Percentiles rank a stretch among this genome's conserved stretches.
Conservation (phyloP, 2,797 vertebrate genomes). For the Dendrocincla tyrannina region DNA sequence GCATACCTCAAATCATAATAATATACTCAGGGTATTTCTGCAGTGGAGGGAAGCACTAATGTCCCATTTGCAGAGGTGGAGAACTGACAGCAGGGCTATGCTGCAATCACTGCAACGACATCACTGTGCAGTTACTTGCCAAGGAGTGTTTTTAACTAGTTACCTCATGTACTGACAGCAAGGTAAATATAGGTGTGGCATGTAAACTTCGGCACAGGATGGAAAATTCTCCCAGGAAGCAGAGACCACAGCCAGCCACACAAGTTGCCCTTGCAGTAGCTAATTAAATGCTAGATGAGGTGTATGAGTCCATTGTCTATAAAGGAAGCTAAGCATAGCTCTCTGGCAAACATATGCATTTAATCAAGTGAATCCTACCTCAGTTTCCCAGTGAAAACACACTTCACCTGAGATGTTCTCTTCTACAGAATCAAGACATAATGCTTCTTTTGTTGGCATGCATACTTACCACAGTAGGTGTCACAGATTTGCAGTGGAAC, state of each 20-base stretch:
- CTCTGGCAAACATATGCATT: background rate
- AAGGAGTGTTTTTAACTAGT: background rate
- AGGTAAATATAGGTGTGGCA: background rate
- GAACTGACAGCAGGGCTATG: background rate
- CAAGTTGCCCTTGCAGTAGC: background rate
- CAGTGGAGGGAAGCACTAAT: background rate
- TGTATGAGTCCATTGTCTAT: background rate
- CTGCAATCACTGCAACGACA: background rate
- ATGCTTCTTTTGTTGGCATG: background rate
- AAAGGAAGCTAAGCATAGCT: background rate
- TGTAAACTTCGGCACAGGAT: background rate
- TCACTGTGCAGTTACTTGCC: background rate
- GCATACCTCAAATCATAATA: background rate
- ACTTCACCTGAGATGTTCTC: background rate
- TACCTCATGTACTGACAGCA: background rate
- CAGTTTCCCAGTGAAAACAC: background rate
- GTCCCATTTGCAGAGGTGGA: background rate
- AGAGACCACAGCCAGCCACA: background rate
- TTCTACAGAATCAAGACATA: background rate
- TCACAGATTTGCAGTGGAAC: conserved; percentile 71
- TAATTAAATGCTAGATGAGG: background rate
- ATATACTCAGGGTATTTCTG: background rate
- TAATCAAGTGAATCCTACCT: background rate
- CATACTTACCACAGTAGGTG: conserved; percentile 67
- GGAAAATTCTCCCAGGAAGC: background rate